Conservation (phyloP, 2,113 vertebrate genomes). For the Psittacula cyanocephala region DNA sequence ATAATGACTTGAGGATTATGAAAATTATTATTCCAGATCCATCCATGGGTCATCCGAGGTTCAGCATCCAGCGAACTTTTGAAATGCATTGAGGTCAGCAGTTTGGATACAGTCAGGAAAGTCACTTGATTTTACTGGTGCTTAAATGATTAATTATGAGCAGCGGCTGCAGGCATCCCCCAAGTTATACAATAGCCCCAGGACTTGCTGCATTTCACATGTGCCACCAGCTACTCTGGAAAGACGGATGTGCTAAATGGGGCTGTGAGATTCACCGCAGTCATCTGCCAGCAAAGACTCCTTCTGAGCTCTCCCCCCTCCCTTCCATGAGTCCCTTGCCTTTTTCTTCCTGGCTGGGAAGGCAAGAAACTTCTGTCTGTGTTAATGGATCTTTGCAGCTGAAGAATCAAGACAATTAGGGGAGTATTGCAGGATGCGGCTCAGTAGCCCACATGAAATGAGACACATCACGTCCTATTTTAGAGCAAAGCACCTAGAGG, state of each 20-base stretch:
- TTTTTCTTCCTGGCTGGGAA: neutral
- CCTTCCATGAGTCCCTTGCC: neutral
- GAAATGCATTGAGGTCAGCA: constrained; percentile 72
- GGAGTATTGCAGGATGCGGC: neutral
- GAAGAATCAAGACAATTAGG: neutral
- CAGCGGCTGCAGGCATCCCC: constrained; percentile 11
- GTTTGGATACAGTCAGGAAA: constrained; percentile 61
- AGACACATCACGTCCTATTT: neutral
- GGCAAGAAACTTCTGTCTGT: neutral
- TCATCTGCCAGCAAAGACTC: neutral
- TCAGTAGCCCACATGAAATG: neutral
- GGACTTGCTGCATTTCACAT: neutral
- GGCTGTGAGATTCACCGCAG: neutral
- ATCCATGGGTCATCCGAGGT: constrained; percentile 69
- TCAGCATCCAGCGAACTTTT: constrained; percentile 67
- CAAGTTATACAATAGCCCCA: constrained; percentile 13
- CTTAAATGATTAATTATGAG: constrained; percentile 65
- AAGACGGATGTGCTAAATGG: neutral
- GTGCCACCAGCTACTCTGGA: neutral
- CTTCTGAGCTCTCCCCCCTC: neutral
- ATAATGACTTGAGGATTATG: constrained; percentile 77
- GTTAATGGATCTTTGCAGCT: neutral
- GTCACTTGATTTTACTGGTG: constrained; percentile 61
- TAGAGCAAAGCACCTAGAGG: neutral
- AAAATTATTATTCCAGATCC: constrained; percentile 75